Conservation (phyloP, 2,888 invertebrate genomes). For the Caenorhabditis sp. region DNA sequence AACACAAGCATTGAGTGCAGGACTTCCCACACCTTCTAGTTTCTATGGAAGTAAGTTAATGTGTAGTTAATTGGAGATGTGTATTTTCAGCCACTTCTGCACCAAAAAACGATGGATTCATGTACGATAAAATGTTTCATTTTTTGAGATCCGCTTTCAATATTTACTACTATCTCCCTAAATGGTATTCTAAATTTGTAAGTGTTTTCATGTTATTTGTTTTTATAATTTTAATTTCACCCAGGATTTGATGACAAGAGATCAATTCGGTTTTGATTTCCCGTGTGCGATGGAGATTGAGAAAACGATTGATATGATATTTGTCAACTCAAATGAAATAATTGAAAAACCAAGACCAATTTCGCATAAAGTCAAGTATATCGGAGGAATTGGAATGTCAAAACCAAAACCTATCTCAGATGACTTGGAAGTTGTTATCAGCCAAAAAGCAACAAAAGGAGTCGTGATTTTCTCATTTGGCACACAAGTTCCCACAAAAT, state of each 20-base stretch:
- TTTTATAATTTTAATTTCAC: too few relatives aligned
- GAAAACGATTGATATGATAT: slow-evolving; percentile 26
- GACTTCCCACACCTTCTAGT: slow-evolving; percentile 26
- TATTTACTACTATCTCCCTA: slow-evolving; percentile 12
- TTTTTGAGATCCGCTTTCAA: slow-evolving; percentile 27
- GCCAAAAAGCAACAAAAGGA: slow-evolving; percentile 30
- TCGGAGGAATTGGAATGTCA: slow-evolving; percentile 51
- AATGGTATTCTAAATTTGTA: not conserved
- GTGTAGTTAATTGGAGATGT: too few relatives aligned
- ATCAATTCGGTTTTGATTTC: slow-evolving; percentile 17
- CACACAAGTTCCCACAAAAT: slow-evolving; percentile 34
- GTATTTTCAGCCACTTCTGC: slow-evolving; percentile 1
- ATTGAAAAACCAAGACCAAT: slow-evolving; percentile 57
- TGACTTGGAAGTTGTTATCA: too few relatives aligned
- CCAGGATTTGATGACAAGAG: slow-evolving; percentile 13
- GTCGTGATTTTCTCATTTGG: slow-evolving; percentile 58
- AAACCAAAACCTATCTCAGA: slow-evolving; percentile 14
- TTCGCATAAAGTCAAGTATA: slow-evolving; percentile 55
- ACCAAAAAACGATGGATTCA: slow-evolving; percentile 12
- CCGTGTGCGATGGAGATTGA: slow-evolving; percentile 24
- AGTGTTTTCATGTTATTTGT: too few relatives aligned
- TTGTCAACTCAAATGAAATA: slow-evolving; percentile 59
- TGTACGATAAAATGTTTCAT: slow-evolving; percentile 14
- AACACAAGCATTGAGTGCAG: slow-evolving; percentile 24
- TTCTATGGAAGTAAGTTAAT: slow-evolving; percentile 18